Evolutionary conservation across 2,797 vertebrate species (phyloP), one percentile per base, ranked within the genome.

Genomic region (Steatocranus sp.): DNA sequence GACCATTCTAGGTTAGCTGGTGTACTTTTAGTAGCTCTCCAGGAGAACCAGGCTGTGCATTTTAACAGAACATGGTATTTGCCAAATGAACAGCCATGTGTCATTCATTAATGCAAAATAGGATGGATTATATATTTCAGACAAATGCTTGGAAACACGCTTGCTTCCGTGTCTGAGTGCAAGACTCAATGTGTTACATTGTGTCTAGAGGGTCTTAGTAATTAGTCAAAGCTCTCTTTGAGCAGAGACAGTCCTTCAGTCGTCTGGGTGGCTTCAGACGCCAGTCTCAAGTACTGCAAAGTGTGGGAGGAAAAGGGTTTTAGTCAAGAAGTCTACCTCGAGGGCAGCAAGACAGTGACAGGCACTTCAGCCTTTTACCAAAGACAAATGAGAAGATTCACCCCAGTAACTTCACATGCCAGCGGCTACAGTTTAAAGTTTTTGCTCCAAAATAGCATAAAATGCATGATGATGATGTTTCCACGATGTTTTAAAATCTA

Each of bases 261-360:
- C 27, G 61, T 87, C 86, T 90, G 86, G 88, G 81, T 91, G 86
- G 82, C 80, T 91, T 93, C 92, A 93, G 91, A 91, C 82, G 78
- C 90, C 91, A 87, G 82, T 81, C 86, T 94, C 85, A 89, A 93
- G 89, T 86, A 87, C 66, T 84, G 83, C 79, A 87, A 92, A 87
- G 84, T 79, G 75, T 80, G 76, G 82, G 68, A 91, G 87, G 85
- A 84, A 68, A 74, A 68, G 27, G 80, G 78, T 80, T 89, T 91
- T 34, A 89, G 88, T 83, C 73, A 79, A 68, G 58, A 89, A 82
- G 77, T 91, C 90, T 92, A 83, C 83, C 88, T 87, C 18, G 7
- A 86, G 85, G 93, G 92, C 75, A 89, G 68, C 53, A 82, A 70
- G 81, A 86, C 90, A 91, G 90, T 91, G 87, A 88, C 89, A 91